Conservation (phyloP, 2,113 vertebrate genomes). For the Tachuris rubrigastra region DNA sequence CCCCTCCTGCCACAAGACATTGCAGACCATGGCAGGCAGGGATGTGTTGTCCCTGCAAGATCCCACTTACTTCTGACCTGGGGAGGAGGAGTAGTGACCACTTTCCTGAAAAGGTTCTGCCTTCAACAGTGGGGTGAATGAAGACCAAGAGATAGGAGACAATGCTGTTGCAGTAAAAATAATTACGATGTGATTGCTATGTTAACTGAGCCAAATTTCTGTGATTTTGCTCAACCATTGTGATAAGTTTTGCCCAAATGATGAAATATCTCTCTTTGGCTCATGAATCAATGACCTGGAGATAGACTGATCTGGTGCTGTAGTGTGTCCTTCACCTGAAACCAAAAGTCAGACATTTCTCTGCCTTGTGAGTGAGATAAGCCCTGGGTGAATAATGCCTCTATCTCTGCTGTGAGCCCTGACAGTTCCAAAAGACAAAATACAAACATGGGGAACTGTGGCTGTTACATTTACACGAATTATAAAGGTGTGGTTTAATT, state of each 20-base stretch:
- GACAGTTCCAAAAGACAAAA: not conserved
- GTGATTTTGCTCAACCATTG: not conserved
- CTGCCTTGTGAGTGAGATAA: not conserved
- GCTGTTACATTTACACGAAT: not conserved
- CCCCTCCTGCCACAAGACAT: rapidly evolving
- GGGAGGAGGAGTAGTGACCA: not conserved
- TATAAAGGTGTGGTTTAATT: not conserved
- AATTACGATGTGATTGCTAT: not conserved
- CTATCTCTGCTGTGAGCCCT: not conserved
- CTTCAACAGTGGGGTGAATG: not conserved
- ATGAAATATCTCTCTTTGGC: not conserved
- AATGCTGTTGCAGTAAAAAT: not conserved
- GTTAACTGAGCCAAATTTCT: not conserved
- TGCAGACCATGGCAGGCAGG: rapidly evolving
- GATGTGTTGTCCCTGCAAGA: not conserved
- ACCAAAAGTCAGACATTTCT: slow-evolving; percentile 18
- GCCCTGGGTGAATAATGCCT: slow-evolving; percentile 11
- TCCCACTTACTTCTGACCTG: not conserved
- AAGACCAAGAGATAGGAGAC: not conserved
- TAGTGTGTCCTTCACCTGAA: slow-evolving; percentile 20
- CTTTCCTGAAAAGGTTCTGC: not conserved
- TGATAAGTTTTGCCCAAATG: not conserved
- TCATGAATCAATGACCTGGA: not conserved
- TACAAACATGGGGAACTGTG: not conserved
- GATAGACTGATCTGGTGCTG: not conserved